Evolutionary conservation across 2,113 vertebrate genomes (phyloP).

Genomic region (Pyxicephalus adspersus): DNA sequence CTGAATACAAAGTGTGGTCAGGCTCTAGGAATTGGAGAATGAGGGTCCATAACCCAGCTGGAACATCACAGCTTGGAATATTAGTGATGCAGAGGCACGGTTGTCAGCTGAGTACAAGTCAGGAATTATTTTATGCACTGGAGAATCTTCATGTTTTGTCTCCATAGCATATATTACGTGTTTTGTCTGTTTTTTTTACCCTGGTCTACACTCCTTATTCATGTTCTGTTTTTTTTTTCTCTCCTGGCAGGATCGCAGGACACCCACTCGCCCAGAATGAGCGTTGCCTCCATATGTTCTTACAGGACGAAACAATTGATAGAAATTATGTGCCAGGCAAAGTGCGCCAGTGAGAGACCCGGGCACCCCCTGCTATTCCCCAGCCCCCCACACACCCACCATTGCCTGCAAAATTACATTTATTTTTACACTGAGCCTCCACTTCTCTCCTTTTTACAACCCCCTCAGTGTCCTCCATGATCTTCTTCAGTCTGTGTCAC

Average conservation of each 20-base stretch:
- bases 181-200: too few relatives aligned
- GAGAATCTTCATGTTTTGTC: too few relatives aligned
- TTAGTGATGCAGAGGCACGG: too few relatives aligned
- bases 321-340: conserved; percentile 98
- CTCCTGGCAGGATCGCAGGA: conserved; percentile 90
- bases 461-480: not conserved
- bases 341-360: conserved; percentile 89
- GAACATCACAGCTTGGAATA: too few relatives aligned
- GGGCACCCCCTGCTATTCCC: conserved; percentile 67
- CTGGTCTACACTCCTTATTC: too few relatives aligned
- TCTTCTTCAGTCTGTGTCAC: not conserved
- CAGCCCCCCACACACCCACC: conserved; percentile 67
- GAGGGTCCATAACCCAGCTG: too few relatives aligned
- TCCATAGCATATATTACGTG: too few relatives aligned
- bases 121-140: too few relatives aligned
- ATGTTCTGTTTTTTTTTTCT: conserved; percentile 28
- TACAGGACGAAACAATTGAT: conserved; percentile 97
- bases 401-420: conserved; percentile 83
- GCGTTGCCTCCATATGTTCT: conserved; percentile 99
- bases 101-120: too few relatives aligned
- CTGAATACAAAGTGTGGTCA: too few relatives aligned
- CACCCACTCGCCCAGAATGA: conserved; percentile 98
- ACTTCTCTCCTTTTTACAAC: conserved; percentile 72
- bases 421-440: conserved; percentile 87
- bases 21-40: too few relatives aligned